Evolutionary conservation across 2,888 invertebrate species (phyloP), one percentile per base, ranked within the genome.

Genomic region (Scaptomyza polygonia): DNA sequence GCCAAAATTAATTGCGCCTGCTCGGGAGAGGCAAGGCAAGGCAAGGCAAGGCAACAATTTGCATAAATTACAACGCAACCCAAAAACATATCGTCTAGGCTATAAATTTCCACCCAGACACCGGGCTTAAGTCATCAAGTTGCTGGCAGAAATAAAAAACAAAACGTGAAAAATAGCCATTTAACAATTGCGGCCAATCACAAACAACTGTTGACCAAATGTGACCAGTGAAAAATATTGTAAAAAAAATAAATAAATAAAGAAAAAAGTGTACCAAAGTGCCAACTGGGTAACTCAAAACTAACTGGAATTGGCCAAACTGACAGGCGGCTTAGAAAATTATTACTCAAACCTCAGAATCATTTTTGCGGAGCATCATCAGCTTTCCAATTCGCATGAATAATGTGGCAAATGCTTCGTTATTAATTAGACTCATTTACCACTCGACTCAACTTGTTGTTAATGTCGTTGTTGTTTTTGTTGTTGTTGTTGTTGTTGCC

Each of bases 381-480:
- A 67, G 56, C 39, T 49, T 63, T 45, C 34, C 49, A 70, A 69
- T 74, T 65, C 75, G 56, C 66, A 79, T 82, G 86, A 87, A 82
- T 87, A 79, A 87, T 91, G 89, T 78, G 86, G 89, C 87, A 90
- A 91, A 91, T 90, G 88, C 90, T 87, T 89, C 90, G 90, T 91
- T 91, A 91, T 91, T 91, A 91, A 91, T 91, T 91, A 90, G 88
- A 86, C 90, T 90, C 90, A 90, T 90, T 90, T 90, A 84, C 80
- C 86, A 82, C 72, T 77, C 58, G 71, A 68, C 49, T 79, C 64
- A 63, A 56, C 11, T 47, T 51, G 54, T 48, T 64, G 21, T 40
- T 51, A 21, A 27, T 30, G n/a, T 36, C 53, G 34, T 53, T 39
- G 44, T 36, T 72, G 67, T n/a, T n/a, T n/a, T 48, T 64, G 21